A percentile compares a stretch with the other conserved stretches of the same genome.
Conservation (phyloP, 2,797 vertebrate species). For the Yasuhikotakia modesta region DNA sequence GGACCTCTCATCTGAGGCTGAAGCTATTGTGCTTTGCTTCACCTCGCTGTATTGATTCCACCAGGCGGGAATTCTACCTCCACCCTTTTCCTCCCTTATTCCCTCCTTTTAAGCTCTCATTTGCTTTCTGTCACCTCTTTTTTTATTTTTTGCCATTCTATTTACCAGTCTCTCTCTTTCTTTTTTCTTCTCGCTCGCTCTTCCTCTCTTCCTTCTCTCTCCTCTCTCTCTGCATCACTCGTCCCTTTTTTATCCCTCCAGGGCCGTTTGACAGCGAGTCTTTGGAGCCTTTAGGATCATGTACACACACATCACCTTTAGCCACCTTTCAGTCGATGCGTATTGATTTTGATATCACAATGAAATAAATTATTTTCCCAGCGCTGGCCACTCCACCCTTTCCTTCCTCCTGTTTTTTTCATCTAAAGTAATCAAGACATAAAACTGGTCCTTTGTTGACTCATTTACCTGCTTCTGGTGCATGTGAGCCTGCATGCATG, state of each 20-base stretch:
- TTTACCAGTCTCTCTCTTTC: too few species aligned
- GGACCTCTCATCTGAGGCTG: conserved; percentile 85
- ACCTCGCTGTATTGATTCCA: conserved; percentile 79
- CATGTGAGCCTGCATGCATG: conserved; percentile 28
- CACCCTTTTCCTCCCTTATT: background rate
- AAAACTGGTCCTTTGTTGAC: conserved; percentile 43
- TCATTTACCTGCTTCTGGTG: too few species aligned
- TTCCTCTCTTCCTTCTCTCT: conserved; percentile 21
- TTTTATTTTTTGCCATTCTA: too few species aligned
- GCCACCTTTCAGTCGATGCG: conserved; percentile 73
- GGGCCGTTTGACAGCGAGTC: conserved; percentile 58
- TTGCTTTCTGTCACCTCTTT: too few species aligned
- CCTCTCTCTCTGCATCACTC: conserved; percentile 6
- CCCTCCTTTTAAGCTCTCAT: too few species aligned
- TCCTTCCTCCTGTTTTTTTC: conserved; percentile 28
- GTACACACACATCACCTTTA: conserved; percentile 73
- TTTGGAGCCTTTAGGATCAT: conserved; percentile 70
- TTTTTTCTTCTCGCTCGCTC: conserved; percentile 31
- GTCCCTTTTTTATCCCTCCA: background rate
- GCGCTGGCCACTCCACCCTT: conserved; percentile 55
- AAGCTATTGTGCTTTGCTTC: conserved; percentile 84
- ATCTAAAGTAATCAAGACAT: conserved; percentile 68
- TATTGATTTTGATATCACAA: conserved; percentile 80
- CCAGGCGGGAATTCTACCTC: conserved; percentile 61
- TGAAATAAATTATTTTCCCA: conserved; percentile 77